Base-by-base conservation (phyloP, 2,888 invertebrate genomes). In the Ctena decussata region DNA sequence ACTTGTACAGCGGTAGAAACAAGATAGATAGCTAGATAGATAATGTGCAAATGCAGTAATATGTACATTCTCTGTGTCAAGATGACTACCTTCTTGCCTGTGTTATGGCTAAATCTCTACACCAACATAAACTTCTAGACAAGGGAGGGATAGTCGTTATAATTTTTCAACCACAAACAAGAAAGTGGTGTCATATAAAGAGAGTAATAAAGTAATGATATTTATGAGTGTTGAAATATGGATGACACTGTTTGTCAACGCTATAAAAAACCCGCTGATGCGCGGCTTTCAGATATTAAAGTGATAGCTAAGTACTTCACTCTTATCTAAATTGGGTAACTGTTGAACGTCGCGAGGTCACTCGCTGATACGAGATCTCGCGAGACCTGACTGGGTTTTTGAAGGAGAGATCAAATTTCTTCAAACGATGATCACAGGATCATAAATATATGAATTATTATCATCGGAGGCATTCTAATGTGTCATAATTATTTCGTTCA, bases 281-380 rank as follows among this genome's bases (percentile, higher is more conserved):
- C 65, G 35, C 65, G 18, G 65, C 65, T 21, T 65, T 65, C 0
- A 30, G 27, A 57, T 57, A 57, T 57, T 57, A 57, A 57, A 57
- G 57, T 27, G 57, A 57, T 57, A 57, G n/a, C 27, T 27, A 35
- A 65, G 65, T 2, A 35, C 65, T n/a, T 65, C 65, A 21, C 6
- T 65, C 21, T 65, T 65, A 65, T 65, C 65, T 65, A 65, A 84
- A 87, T 87, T 84, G 84, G 87, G 80, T 82, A 77, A 87, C 82
- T 80, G 80, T 82, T 73, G 82, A 79, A 87, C 84, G 80, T 82
- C 77, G 77, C 84, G 77, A 84, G 80, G 82, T 86, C 79, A 77
- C 85, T 72, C 77, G 57, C 53, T 75, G 76, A 76, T 72, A 75
- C 78, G 80, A 69, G 57, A 85, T 85, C 85, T 85, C 35, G 81